phyloP scores from a whole-genome alignment of 2,797 vertebrate species.

The Micrastur ruficollis region DNA sequence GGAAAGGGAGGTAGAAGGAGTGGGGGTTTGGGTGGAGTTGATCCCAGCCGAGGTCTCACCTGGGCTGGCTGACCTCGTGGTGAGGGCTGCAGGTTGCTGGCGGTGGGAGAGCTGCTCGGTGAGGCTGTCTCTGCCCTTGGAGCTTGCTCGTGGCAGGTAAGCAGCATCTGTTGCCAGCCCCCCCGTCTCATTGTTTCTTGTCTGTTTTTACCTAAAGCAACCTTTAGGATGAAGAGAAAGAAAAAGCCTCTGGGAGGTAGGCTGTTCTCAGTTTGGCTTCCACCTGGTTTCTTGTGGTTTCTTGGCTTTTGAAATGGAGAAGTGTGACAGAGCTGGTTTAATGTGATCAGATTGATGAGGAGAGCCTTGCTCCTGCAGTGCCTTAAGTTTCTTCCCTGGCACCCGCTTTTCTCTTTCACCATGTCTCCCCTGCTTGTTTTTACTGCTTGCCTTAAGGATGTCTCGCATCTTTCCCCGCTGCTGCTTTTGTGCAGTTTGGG shows the following conservation, averaged over 20 bases:
- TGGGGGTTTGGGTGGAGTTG: background rate
- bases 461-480: background rate
- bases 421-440: background rate
- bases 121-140: background rate
- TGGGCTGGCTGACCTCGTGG: background rate
- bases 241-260: background rate
- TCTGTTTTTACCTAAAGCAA: background rate
- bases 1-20: background rate
- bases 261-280: background rate
- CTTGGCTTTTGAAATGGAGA: background rate
- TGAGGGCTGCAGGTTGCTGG: background rate
- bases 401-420: background rate
- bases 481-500: background rate
- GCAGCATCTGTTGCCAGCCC: rapidly evolving
- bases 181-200: background rate
- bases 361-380: background rate
- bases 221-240: background rate
- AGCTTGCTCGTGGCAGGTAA: background rate
- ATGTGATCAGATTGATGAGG: background rate
- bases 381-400: background rate
- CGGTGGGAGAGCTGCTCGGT: background rate
- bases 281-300: background rate
- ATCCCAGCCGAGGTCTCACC: background rate
- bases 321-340: background rate
- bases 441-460: background rate